Evolutionary conservation across 2,888 invertebrate species (phyloP), one percentile per base, ranked within the genome.

Genomic region (Serripes groenlandicus): DNA sequence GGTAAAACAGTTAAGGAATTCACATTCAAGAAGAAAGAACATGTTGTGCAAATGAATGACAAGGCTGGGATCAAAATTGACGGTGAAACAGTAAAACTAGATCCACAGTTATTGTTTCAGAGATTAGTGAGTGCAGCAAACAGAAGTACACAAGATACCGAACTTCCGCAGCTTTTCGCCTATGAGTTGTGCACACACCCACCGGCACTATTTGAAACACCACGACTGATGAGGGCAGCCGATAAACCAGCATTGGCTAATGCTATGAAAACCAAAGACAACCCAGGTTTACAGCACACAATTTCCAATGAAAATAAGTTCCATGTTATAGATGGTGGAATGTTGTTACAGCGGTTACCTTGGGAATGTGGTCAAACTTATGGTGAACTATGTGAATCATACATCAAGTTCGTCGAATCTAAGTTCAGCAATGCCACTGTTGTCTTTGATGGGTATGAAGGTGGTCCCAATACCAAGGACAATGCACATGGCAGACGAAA

Each of bases 261-360:
- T 35, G 21, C 9, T n/a, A 66, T 66, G n/a, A n/a, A n/a, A n/a
- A 9, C 26, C 7, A 21, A 66, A 66, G 35, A 18, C 34, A 35
- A n/a, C 66, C 32, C 35, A 35, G n/a, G 23, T 23, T 11, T 11
- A 60, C 30, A n/a, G 32, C 23, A 60, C 18, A 32, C 32, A 77
- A 37, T 69, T 64, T 62, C 21, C 72, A 30, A 75, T 79, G 30
- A 70, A 78, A 18, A 66, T 23, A 26, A 66, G 56, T 35, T 35
- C 32, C 70, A 78, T 78, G 82, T 86, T 32, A 35, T 85, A 21
- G 86, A 86, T 79, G 82, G 85, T 66, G 86, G 79, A 23, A 74
- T 70, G 21, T 62, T 83, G 35, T 21, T 86, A 37, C 85, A 86
- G 66, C 56, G 69, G 28, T 35, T 86, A 7, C 49, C 62, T 54